These are phyloP conservation scores for Chironex yamaguchii DNA, from an alignment of 30 jellyfish, hydroid and myxozoan genomes.

Conservation along the genomic window DNA sequence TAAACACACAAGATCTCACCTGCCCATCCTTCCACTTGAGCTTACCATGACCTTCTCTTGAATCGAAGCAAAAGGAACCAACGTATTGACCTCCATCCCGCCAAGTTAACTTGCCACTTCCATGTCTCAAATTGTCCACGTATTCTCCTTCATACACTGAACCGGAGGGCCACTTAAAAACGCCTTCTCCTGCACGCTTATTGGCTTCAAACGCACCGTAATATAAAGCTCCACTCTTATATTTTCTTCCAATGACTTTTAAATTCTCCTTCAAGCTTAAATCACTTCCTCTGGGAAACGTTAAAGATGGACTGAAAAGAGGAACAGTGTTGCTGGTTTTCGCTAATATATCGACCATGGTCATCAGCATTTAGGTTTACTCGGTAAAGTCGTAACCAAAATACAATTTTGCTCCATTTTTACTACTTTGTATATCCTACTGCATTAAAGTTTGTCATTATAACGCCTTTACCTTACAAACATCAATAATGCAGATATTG, in stretches of 20 bases:
- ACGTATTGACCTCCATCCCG: slow-evolving; percentile 76
- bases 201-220: background rate
- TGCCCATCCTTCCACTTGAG: slow-evolving; percentile 87
- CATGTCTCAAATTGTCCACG: background rate
- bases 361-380: too few species aligned
- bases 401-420: too few species aligned
- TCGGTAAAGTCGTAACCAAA: too few species aligned
- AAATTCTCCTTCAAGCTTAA: background rate
- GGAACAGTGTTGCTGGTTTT: background rate
- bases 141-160: background rate
- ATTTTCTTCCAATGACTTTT: background rate
- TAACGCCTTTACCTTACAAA: too few species aligned
- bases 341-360: background rate
- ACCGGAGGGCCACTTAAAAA: background rate
- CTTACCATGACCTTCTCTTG: slow-evolving; percentile 84
- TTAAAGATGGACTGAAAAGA: background rate
- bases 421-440: too few species aligned
- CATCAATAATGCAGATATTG: too few species aligned
- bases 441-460: too few species aligned
- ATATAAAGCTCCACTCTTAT: background rate
- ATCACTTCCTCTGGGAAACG: background rate
- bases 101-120: slow-evolving; percentile 41
- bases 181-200: background rate
- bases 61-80: slow-evolving; percentile 71
- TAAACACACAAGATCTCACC: too few species aligned